Base-by-base conservation (phyloP, 2,797 vertebrate species). In the Carduelis carduelis region DNA sequence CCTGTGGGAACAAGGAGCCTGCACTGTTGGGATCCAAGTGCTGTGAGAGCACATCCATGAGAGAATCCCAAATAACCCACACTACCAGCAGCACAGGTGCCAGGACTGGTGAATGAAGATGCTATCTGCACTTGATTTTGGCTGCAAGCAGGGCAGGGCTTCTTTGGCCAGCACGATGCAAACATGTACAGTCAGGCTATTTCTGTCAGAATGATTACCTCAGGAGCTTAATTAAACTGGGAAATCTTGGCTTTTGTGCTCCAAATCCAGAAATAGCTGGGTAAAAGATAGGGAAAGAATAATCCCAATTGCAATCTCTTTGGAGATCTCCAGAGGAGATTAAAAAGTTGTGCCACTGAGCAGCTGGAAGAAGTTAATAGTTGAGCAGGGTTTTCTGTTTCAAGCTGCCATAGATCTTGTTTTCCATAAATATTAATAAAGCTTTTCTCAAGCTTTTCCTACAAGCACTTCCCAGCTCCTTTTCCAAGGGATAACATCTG, bases 161-260 rank as follows among this genome's bases (percentile, higher is more conserved):
- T 30, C 72, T 76, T 87, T 84, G 88, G 88, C 92, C 92, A 94
- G 43, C 71, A 11, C 11, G 5, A 2, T 5, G 52, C 77, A 70
- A 34, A 70, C 90, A 0, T 68, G 86, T 90, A 43, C 43, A 83
- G 90, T 93, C 93, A 92, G 68, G 93, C 83, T 77, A 69, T 90
- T 94, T 87, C 81, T 90, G 90, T 85, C 60, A n/a, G 22, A 59
- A 9, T 44, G 83, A 64, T 94, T 93, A 80, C 60, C 75, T 87
- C 84, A 64, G 78, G 49, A 77, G 68, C 74, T 96, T 95, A 95
- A 96, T 96, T 94, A 95, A 94, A 89, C 81, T 79, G 53, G 28
- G 63, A 79, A 80, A 61, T 85, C 83, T 82, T 83, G 91, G 79
- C 72, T 94, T 87, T 95, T 91, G 75, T 89, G 69, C 53, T 93